Base-by-base conservation (phyloP, 2,113 vertebrate species). In the Malurus melanocephalus region DNA sequence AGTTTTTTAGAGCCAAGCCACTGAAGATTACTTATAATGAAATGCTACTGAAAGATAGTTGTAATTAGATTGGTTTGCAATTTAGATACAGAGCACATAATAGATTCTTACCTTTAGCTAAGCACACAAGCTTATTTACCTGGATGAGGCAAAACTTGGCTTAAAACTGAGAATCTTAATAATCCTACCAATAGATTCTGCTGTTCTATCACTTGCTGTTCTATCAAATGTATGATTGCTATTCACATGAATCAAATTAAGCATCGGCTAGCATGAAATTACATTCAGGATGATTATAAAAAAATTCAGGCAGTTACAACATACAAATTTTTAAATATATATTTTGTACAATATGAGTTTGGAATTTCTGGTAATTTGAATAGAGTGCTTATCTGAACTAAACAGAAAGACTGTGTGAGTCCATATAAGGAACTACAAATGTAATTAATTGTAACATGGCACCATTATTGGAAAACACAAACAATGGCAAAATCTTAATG, bases 81-180 rank as follows among this genome's bases (percentile, higher is more conserved):
- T 51, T 93, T 48, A 91, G 38, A 67, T 52, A 75, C 48, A 83
- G 26, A 86, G 24, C 23, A 92, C 60, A 71, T 35, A 60, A 88
- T 64, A 66, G 33, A 62, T 65, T 93, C 48, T 94, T 89, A 91
- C 67, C 88, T 94, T 94, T 84, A 78, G 48, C 46, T 85, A 85
- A 94, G 57, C 23, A 88, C 32, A 93, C 53, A 71, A 88, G 77
- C 55, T 85, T 56, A 91, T 94, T 88, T 87, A 93, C 85, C 68
- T 88, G 82, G 78, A 88, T 85, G 67, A 95, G 53, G 80, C 75
- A 95, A 92, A 94, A 95, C 80, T 94, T 95, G 69, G 33, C 45
- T 92, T 88, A 76, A 91, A 93, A 94, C 51, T 67, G 42, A 81
- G 90, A 94, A 79, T 10, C 66, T 86, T 73, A 66, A 57, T 76